phyloP scores from a whole-genome alignment of 1,140 invertebrate genomes.

The Orchestia grillus region DNA sequence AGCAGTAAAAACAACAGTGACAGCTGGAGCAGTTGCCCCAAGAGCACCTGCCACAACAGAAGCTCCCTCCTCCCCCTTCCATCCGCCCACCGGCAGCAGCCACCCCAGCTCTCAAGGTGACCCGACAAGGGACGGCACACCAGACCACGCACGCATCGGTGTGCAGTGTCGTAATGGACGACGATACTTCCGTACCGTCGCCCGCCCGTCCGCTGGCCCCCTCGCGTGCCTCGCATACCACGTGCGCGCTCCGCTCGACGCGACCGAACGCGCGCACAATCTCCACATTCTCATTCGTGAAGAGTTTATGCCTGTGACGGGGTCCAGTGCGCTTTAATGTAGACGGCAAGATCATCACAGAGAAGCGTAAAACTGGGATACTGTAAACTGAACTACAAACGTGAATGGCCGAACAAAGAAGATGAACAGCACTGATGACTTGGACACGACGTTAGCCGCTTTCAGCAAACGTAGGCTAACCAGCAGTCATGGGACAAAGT shows the following conservation, averaged over 20 bases:
- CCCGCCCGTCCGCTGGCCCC: not conserved
- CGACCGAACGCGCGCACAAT: not conserved
- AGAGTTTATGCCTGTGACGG: not conserved
- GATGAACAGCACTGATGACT: not conserved
- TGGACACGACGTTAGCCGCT: not conserved
- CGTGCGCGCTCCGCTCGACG: not conserved
- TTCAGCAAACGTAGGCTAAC: not conserved
- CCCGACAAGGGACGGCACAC: not conserved
- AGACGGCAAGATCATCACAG: not conserved
- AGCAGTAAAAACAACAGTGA: not conserved
- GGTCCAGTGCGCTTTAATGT: not conserved
- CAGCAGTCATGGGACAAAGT: no score
- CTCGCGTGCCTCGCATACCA: not conserved
- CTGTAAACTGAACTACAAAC: not conserved
- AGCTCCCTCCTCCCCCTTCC: not conserved
- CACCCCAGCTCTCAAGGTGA: conserved; percentile 16
- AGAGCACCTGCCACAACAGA: not conserved
- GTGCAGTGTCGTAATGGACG: conserved; percentile 21
- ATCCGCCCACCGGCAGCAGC: not conserved
- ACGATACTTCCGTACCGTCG: conserved; percentile 9
- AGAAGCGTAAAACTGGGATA: not conserved
- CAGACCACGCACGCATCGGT: conserved; percentile 6
- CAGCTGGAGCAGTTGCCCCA: not conserved
- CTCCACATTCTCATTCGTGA: not conserved
- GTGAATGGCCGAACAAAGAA: not conserved